Percentiles rank a stretch among this genome's conserved stretches.
Conservation (phyloP, 2,888 invertebrate species). For the Tuta absoluta region DNA sequence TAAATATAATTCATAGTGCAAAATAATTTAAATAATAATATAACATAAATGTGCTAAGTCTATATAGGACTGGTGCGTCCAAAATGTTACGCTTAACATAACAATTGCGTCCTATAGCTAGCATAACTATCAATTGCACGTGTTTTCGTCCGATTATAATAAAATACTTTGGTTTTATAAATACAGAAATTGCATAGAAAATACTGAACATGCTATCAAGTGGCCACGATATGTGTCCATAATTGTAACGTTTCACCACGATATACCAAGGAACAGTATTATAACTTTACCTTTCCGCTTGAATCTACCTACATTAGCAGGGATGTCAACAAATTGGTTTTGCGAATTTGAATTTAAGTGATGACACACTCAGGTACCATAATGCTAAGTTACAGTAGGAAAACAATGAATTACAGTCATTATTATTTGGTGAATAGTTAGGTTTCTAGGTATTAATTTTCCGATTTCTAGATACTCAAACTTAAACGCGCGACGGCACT, state of each 20-base stretch:
- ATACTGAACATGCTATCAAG: constrained; percentile 10
- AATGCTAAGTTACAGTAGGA: too few species aligned
- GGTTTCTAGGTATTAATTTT: too few species aligned
- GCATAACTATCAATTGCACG: constrained; percentile 46
- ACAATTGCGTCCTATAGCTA: constrained; percentile 42
- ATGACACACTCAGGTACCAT: too few species aligned
- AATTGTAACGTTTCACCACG: not conserved
- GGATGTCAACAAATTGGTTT: too few species aligned
- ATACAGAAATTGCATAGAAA: not conserved
- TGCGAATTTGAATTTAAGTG: too few species aligned
- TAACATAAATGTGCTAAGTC: constrained; percentile 63
- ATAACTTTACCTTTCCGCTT: too few species aligned
- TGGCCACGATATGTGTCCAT: not conserved
- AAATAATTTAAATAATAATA: constrained; percentile 67
- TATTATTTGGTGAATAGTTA: too few species aligned
- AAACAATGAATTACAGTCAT: too few species aligned
- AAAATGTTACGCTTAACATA: constrained; percentile 53
- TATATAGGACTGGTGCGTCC: constrained; percentile 75
- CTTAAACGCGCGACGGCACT: too few species aligned
- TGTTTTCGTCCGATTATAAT: constrained; percentile 27
- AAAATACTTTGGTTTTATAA: constrained; percentile 21
- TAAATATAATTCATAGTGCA: constrained; percentile 74
- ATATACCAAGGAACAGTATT: too few species aligned
- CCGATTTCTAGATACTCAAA: too few species aligned
- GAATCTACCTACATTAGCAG: too few species aligned